Conservation (phyloP, 2,888 invertebrate species). For the Stegophylla sp. region DNA sequence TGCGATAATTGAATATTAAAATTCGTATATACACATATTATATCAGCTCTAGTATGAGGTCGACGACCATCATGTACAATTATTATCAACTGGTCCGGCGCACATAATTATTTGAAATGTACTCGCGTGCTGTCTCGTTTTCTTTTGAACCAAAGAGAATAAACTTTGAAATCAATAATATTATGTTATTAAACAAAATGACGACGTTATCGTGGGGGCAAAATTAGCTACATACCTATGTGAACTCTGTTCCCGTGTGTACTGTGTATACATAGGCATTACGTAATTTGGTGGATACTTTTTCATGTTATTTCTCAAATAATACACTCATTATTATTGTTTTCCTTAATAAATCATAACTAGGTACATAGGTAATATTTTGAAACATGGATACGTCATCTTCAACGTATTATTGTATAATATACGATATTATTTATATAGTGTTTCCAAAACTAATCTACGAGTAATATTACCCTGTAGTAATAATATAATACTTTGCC, state of each 20-base stretch:
- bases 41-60: not conserved
- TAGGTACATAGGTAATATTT: not conserved
- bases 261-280: not conserved
- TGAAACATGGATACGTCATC: not conserved
- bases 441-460: constrained; percentile 23
- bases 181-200: not conserved
- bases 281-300: constrained; percentile 29
- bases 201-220: not conserved
- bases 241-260: not conserved
- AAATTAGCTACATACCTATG: not conserved
- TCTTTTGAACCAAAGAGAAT: not conserved
- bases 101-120: not conserved
- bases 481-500: not conserved
- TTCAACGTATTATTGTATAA: too few species aligned
- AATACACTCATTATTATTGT: not conserved
- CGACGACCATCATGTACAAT: too few species aligned
- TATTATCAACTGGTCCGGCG: not conserved
- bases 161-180: not conserved
- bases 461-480: not conserved
- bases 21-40: too few species aligned
- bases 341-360: constrained; percentile 30
- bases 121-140: not conserved
- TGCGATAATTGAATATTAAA: not conserved
- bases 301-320: not conserved
- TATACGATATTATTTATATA: not conserved